Evolutionary conservation across 2,797 vertebrate genomes (phyloP), one percentile per base, ranked within the genome.

Genomic region (Psittacula echo): DNA sequence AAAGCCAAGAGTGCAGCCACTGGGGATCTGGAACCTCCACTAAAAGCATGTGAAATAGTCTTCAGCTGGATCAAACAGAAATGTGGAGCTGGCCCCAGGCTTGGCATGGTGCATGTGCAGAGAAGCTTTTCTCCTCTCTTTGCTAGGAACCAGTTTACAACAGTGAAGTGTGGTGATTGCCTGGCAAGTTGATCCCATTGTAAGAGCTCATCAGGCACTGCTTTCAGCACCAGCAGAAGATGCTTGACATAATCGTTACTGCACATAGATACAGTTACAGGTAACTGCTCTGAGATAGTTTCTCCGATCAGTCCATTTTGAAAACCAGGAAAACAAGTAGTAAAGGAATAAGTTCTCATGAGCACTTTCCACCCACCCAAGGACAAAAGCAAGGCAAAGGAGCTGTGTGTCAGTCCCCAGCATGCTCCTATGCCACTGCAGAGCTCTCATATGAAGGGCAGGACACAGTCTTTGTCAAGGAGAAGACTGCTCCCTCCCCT

Each of bases 361-460:
- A 4, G 2, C 23, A 5, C 41, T 71, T 32, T 75, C 21, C 9
- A 29, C n/a, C 45, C 56, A 41, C 32, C 18, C 67, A 70, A 60
- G 39, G 34, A 44, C 27, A 74, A 89, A 74, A 82, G 9, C 18
- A 53, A 60, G 29, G 20, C 0, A 4, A 78, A 80, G 37, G 24
- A 71, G 23, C 44, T 39, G 14, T 6, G 11, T 3, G 8, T 51
- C n/a, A 12, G 32, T 64, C 32, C 22, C 37, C 61, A 65, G 14
- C 0, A 0, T 29, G 21, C 18, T 84, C 44, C 30, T 0, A 0
- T 48, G 60, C 13, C 26, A 37, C 79, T 41, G 27, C 45, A 71
- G 61, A 80, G 30, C 7, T 64, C 37, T 67, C 21, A 4, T 12
- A 64, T 3, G 10, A 24, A 62, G 56, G 56, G 17, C 41, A 65